Base-by-base conservation (phyloP, 2,797 vertebrate species). In the Betta splendens region DNA sequence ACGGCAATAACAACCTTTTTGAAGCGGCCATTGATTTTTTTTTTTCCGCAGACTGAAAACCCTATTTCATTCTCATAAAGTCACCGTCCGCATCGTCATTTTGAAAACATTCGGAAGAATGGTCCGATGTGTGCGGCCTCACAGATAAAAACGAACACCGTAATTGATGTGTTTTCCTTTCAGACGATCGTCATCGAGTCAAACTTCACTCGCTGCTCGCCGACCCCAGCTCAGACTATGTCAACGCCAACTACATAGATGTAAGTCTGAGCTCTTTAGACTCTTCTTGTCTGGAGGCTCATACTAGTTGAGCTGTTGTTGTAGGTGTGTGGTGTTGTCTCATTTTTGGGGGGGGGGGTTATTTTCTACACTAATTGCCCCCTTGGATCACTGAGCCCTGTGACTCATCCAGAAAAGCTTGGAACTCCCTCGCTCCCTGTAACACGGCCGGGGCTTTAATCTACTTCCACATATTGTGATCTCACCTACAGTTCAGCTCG, bases 241-340 rank as follows among this genome's bases (percentile, higher is more conserved):
- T 97, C 75, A 97, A 97, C 0, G 95, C 96, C 85, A 98, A 96
- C 90, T 98, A 98, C 85, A 95, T 98, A 9, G 97, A 98, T 0
- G 97, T 98, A 88, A 96, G 97, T 93, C 75, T 36, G 26, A 40
- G 4, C 31, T 37, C 45, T 40, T 9, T 36, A 13, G 40, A 55
- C 44, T 35, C 28, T 63, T 11, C 39, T 13, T 20, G 12, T 18
- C 44, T 22, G 51, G 58, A 15, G 40, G 35, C 50, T 48, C n/a
- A 0, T 18, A 46, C 22, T 7, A 38, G 26, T 64, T 29, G 7
- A n/a, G 35, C 31, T 39, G 42, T 56, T 50, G 38, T 25, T 56
- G 32, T 37, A 61, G 2, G 15, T 35, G 21, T 22, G 13, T 12
- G 36, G 49, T 11, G 20, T 17, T 13, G n/a, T 53, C 16, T 54